Evolutionary conservation across 2,113 vertebrate genomes (phyloP), one percentile per base, ranked within the genome.

Genomic region (Tachysurus vachellii): DNA sequence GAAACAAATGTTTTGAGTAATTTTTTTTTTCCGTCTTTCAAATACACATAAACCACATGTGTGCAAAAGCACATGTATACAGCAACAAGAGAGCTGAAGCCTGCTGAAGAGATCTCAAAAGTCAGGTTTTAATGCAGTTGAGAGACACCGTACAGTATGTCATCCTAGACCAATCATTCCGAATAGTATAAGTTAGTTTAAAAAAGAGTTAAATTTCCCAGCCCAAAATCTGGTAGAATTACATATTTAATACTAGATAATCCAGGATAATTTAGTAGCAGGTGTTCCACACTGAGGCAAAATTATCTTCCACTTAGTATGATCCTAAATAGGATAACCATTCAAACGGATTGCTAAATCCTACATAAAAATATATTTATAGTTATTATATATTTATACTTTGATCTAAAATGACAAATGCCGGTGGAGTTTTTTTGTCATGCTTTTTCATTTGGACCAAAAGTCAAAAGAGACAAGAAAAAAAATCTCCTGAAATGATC

Each of bases 371-470:
- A 5, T 71, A 64, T 80, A 76, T 36, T 36, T 36, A 36, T 36
- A 36, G 1, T 36, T 36, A 36, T 36, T 36, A 2, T 36, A 36
- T 36, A 36, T 36, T 36, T 36, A 36, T 36, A 28, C 53, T 84
- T 62, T 19, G 0, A 81, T 57, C 47, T 54, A n/a, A 76, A 81
- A 64, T 53, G 64, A 68, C 62, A 75, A 71, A 14, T 86, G 80
- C 47, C 87, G 71, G n/a, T 89, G 90, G 93, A 36, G 12, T 56
- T 36, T 80, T 91, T 92, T 82, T 92, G 89, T 91, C 91, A 85
- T 36, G 86, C 86, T 71, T 91, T 93, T 93, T 90, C 92, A 90
- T 92, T 91, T 92, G 93, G 92, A 91, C 93, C 94, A 94, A 94
- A 93, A 90, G 91, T 88, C 87, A 91, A 92, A 91, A 93, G 92